Conservation (phyloP, 1,140 invertebrate genomes). For the Ditylenchus dipsaci region DNA sequence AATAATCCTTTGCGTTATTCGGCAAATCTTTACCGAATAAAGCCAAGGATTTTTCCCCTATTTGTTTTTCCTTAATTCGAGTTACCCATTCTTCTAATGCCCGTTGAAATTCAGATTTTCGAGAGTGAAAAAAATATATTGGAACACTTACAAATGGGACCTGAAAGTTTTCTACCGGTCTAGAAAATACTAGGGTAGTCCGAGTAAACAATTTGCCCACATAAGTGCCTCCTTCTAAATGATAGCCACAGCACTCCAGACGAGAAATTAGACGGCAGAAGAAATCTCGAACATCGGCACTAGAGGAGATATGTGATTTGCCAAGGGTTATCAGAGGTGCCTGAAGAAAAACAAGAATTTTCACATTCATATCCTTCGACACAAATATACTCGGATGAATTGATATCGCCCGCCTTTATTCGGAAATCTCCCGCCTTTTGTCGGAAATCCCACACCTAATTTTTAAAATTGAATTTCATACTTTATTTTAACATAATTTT, state of each 20-base stretch:
- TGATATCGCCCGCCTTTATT: too few relatives aligned
- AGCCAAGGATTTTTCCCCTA: too few relatives aligned
- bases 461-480: too few relatives aligned
- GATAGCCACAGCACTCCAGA: neutral
- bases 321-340: neutral
- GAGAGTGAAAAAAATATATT: too few relatives aligned
- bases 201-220: conserved; percentile 8
- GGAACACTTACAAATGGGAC: neutral
- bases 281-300: conserved; percentile 3
- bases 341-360: neutral
- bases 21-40: too few relatives aligned
- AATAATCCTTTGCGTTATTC: too few relatives aligned
- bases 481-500: too few relatives aligned
- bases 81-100: too few relatives aligned
- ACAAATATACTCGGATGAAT: neutral
- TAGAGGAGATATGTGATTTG: neutral
- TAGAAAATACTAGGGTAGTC: neutral
- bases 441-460: neutral
- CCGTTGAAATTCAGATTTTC: too few relatives aligned
- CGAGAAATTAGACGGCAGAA: neutral
- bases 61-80: too few relatives aligned
- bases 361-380: neutral
- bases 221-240: conserved; percentile 2
- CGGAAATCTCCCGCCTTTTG: neutral
- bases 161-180: conserved; percentile 1